Evolutionary conservation across 2,797 vertebrate species (phyloP).

Genomic region (Pangasius krempfi): DNA sequence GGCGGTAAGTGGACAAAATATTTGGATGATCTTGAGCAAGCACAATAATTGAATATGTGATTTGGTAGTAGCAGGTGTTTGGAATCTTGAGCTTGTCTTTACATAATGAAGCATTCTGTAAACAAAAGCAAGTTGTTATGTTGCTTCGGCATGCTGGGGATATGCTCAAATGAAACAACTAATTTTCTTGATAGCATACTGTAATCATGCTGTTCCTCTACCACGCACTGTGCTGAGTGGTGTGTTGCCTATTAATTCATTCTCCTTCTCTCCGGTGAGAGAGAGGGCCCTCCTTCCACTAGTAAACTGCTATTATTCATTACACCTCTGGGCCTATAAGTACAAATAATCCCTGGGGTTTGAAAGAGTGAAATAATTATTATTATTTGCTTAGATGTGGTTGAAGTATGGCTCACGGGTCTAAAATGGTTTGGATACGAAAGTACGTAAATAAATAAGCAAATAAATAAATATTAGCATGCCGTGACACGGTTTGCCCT

Average conservation of each 20-base stretch:
- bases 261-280: conserved; percentile 62
- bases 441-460: conserved; percentile 31
- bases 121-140: conserved; percentile 85
- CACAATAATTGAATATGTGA: conserved; percentile 83
- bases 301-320: conserved; percentile 70
- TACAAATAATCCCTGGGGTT: conserved; percentile 63
- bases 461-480: conserved; percentile 44
- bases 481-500: not conserved
- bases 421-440: conserved; percentile 53
- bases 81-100: conserved; percentile 75
- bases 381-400: conserved; percentile 61
- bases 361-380: conserved; percentile 65
- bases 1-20: conserved; percentile 88
- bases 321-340: conserved; percentile 64
- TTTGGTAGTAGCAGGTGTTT: conserved; percentile 80
- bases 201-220: conserved; percentile 80
- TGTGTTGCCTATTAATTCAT: conserved; percentile 76
- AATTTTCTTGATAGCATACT: conserved; percentile 82
- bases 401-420: conserved; percentile 56
- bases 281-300: conserved; percentile 66
- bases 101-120: conserved; percentile 85
- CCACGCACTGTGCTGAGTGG: conserved; percentile 75
- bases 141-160: conserved; percentile 77
- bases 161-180: conserved; percentile 78
- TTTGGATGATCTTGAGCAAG: conserved; percentile 85